phyloP scores from a whole-genome alignment of 1,140 invertebrate genomes.

The Aphelenchoides avenae region DNA sequence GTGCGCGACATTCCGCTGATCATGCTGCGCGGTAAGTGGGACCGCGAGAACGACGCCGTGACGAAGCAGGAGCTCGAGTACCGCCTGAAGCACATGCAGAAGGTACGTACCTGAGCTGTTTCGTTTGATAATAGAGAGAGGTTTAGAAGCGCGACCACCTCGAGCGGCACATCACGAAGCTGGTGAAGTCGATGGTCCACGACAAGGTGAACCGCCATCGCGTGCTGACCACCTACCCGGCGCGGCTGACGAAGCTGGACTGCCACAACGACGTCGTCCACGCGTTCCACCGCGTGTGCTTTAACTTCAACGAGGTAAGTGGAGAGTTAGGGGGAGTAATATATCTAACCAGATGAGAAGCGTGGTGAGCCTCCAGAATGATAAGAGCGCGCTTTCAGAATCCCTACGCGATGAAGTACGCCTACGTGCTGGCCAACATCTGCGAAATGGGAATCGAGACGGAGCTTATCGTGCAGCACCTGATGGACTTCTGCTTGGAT shows the following conservation, averaged over 20 bases:
- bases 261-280: constrained; percentile 47
- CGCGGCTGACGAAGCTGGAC: constrained; percentile 30
- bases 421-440: constrained; percentile 63
- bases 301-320: constrained; percentile 39
- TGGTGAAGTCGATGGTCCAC: constrained; percentile 40
- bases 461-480: constrained; percentile 20
- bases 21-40: background rate
- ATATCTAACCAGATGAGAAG: too few species aligned
- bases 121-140: constrained; percentile 3
- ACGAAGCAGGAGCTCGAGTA: background rate
- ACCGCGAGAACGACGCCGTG: background rate
- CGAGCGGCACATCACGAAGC: constrained; percentile 16
- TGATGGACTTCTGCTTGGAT: constrained; percentile 31
- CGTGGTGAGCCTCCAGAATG: too few species aligned
- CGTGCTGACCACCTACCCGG: constrained; percentile 28
- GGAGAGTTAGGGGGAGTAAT: too few species aligned
- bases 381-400: too few species aligned
- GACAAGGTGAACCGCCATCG: constrained; percentile 30
- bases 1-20: constrained; percentile 38
- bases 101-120: background rate
- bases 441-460: constrained; percentile 58
- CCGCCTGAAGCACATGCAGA: too few species aligned
- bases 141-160: constrained; percentile 41
- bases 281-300: constrained; percentile 42
- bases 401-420: constrained; percentile 61